Percentiles rank a stretch among this genome's conserved stretches.
phyloP scores from a whole-genome alignment of 1,140 invertebrate species.

The Drusus annulatus region DNA sequence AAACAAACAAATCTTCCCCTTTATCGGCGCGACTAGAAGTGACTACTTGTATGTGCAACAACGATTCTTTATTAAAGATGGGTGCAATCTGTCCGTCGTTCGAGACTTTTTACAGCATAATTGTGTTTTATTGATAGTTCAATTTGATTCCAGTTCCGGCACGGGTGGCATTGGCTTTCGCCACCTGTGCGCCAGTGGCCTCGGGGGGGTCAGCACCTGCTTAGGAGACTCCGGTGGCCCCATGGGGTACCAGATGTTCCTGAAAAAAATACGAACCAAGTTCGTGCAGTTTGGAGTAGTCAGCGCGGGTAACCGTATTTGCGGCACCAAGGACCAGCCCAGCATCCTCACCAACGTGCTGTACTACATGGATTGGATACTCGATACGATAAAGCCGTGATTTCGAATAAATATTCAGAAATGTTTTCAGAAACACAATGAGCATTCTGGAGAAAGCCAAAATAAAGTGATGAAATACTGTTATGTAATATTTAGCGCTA shows the following conservation, averaged over 20 bases:
- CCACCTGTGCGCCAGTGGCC: constrained; percentile 68
- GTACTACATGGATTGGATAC: constrained; percentile 62
- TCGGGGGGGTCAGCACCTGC: constrained; percentile 64
- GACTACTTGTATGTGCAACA: no score
- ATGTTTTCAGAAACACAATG: no score
- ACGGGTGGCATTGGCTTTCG: constrained; percentile 5
- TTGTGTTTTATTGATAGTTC: no score
- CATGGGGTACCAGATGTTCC: neutral
- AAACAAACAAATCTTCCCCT: no score
- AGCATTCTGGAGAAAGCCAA: no score
- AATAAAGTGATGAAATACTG: no score
- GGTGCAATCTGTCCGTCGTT: no score
- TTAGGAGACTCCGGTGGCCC: constrained; percentile 70
- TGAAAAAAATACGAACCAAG: neutral
- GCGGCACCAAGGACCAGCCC: constrained; percentile 16
- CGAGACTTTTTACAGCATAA: no score
- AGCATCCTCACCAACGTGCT: constrained; percentile 61
- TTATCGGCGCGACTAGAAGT: no score
- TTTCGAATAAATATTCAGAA: no score
- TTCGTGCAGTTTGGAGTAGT: constrained; percentile 17
- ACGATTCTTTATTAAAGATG: no score
- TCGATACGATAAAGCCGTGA: constrained; percentile 52
- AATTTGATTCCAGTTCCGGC: neutral
- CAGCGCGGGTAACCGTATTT: neutral
- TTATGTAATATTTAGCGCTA: no score